These are phyloP conservation scores for Drosophila buzzatii DNA, from an alignment of 2,888 invertebrate genomes.

Conservation along the genomic window DNA sequence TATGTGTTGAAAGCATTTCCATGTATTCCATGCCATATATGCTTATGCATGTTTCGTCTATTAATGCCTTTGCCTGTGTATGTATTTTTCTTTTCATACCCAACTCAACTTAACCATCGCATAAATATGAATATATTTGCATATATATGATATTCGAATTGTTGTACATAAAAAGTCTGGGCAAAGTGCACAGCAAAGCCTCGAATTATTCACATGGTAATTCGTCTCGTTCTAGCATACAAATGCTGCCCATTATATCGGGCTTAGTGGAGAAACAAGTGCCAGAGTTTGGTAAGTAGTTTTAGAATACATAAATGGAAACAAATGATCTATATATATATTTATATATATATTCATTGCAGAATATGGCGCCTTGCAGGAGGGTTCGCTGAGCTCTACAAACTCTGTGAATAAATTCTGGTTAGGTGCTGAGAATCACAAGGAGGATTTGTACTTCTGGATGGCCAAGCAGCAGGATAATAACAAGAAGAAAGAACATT, in stretches of 20 bases:
- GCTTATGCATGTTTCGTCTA: constrained; percentile 30
- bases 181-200: constrained; percentile 78
- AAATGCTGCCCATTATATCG: constrained; percentile 85
- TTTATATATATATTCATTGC: neutral
- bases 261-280: constrained; percentile 85
- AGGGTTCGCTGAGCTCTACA: constrained; percentile 89
- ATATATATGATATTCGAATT: constrained; percentile 7
- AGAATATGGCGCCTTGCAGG: constrained; percentile 92
- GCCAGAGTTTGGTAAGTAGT: constrained; percentile 83
- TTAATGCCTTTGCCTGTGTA: constrained; percentile 56
- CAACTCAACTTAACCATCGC: constrained; percentile 20
- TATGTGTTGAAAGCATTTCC: neutral
- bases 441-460: constrained; percentile 97
- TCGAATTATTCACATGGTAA: constrained; percentile 84
- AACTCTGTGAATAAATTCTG: constrained; percentile 85
- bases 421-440: constrained; percentile 86
- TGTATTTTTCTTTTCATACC: constrained; percentile 57
- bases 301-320: too few species aligned
- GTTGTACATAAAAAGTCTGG: constrained; percentile 37
- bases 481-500: constrained; percentile 81
- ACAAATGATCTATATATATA: neutral
- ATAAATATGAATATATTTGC: constrained; percentile 12
- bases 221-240: constrained; percentile 85
- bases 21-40: constrained; percentile 3
- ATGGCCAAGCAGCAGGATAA: constrained; percentile 95